These are phyloP conservation scores for Pyrocoelia pectoralis DNA, from an alignment of 2,888 invertebrate genomes.

Conservation along the genomic window DNA sequence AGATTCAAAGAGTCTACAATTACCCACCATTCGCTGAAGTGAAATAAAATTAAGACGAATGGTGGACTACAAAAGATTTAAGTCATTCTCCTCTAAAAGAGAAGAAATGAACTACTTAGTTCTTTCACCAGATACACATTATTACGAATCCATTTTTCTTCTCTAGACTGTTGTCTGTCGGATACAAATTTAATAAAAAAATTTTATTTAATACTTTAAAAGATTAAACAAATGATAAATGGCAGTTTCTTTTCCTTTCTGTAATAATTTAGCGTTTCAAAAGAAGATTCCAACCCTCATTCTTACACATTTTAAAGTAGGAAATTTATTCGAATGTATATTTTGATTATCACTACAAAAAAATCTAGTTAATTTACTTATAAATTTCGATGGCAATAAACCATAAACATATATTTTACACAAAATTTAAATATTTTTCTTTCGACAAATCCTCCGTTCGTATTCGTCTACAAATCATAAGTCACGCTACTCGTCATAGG, in stretches of 20 bases:
- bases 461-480: no score
- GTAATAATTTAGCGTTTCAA: not conserved
- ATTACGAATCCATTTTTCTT: conserved; percentile 6
- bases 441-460: no score
- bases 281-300: not conserved
- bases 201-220: conserved; percentile 9
- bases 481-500: no score
- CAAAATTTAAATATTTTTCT: no score
- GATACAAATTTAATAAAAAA: conserved; percentile 5
- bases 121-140: conserved; percentile 11
- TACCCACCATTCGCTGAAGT: conserved; percentile 8
- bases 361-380: no score
- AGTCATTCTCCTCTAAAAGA: conserved; percentile 6
- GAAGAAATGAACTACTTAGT: conserved; percentile 12
- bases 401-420: no score
- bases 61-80: conserved; percentile 5
- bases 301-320: not conserved
- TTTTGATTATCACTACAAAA: no score
- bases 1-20: conserved; percentile 3
- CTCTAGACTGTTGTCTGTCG: conserved; percentile 1
- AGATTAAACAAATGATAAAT: conserved; percentile 13
- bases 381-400: no score
- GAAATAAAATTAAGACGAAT: conserved; percentile 7
- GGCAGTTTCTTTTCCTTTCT: not conserved
- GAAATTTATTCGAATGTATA: not conserved